Evolutionary conservation across 2,113 vertebrate genomes (phyloP).

Genomic region (human): DNA sequence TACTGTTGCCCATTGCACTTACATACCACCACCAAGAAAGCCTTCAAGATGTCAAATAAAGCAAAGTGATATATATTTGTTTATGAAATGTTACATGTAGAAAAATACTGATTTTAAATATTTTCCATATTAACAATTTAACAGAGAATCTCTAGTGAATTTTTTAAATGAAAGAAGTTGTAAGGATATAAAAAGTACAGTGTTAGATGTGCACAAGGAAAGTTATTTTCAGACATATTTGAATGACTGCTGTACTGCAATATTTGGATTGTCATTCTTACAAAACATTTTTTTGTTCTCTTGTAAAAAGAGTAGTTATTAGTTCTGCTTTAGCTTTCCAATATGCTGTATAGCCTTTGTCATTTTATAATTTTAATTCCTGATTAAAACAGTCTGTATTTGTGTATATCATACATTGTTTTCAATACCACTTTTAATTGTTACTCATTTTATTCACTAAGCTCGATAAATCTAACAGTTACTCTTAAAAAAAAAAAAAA

Average conservation of each 20-base stretch:
- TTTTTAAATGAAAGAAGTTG: constrained; percentile 60
- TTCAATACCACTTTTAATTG: constrained; percentile 45
- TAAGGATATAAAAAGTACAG: constrained; percentile 42
- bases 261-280: constrained; percentile 47
- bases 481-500: constrained; percentile 41
- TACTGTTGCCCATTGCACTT: constrained; percentile 65
- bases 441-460: constrained; percentile 67
- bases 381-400: constrained; percentile 10
- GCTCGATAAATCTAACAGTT: constrained; percentile 55
- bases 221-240: constrained; percentile 52
- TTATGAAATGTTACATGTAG: constrained; percentile 19
- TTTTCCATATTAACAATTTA: constrained; percentile 63
- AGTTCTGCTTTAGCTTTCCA: constrained; percentile 21
- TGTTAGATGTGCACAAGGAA: constrained; percentile 28
- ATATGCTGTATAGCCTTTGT: constrained; percentile 22
- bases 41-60: constrained; percentile 65
- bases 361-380: constrained; percentile 49
- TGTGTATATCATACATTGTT: constrained; percentile 53
- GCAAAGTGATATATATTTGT: constrained; percentile 41
- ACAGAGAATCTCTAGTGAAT: constrained; percentile 61
- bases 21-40: constrained; percentile 64
- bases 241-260: constrained; percentile 49
- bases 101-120: constrained; percentile 64
- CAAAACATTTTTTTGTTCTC: constrained; percentile 34
- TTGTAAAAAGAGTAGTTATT: constrained; percentile 14